Evolutionary conservation across 37 sponge, comb jelly and placozoan genomes (phyloP).

Genomic region (Aplysina aerophoba): DNA sequence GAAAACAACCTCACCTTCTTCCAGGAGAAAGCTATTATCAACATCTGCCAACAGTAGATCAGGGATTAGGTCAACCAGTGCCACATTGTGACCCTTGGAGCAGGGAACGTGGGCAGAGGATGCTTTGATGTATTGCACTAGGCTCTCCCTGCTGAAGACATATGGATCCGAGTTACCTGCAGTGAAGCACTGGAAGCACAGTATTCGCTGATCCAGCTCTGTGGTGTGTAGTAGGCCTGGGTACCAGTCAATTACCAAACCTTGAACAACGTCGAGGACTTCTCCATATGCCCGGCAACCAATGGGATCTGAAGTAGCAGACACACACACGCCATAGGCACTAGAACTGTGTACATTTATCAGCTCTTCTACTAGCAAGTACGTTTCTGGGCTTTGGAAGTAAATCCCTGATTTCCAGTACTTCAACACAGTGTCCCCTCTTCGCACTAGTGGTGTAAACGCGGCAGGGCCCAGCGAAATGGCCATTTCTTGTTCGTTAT

Average conservation of each 20-base stretch:
- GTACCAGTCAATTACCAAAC: constrained; percentile 81
- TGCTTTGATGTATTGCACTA: constrained; percentile 35
- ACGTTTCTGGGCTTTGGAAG: constrained; percentile 40
- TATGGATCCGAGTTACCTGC: constrained; percentile 37
- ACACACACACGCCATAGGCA: constrained; percentile 59
- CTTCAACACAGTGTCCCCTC: neutral
- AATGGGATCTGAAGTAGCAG: constrained; percentile 41
- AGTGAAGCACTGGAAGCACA: constrained; percentile 73
- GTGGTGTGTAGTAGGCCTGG: constrained; percentile 48
- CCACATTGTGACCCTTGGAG: constrained; percentile 43
- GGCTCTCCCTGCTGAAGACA: constrained; percentile 51
- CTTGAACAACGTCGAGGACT: constrained; percentile 65
- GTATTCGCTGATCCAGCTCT: constrained; percentile 57
- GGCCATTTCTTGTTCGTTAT: neutral
- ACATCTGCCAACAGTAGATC: constrained; percentile 86
- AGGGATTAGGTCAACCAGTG: constrained; percentile 76
- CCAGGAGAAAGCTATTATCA: constrained; percentile 68
- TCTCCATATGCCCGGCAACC: constrained; percentile 74
- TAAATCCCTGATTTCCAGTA: constrained; percentile 73
- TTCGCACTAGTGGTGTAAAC: too few relatives aligned
- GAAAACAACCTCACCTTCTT: constrained; percentile 61
- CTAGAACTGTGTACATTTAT: neutral
- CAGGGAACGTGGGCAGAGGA: constrained; percentile 7
- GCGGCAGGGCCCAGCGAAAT: neutral
- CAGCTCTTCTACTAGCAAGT: constrained; percentile 49